Evolutionary conservation across 1,140 invertebrate genomes (phyloP), one percentile per base, ranked within the genome.

Genomic region (Lanistes nyassanus): DNA sequence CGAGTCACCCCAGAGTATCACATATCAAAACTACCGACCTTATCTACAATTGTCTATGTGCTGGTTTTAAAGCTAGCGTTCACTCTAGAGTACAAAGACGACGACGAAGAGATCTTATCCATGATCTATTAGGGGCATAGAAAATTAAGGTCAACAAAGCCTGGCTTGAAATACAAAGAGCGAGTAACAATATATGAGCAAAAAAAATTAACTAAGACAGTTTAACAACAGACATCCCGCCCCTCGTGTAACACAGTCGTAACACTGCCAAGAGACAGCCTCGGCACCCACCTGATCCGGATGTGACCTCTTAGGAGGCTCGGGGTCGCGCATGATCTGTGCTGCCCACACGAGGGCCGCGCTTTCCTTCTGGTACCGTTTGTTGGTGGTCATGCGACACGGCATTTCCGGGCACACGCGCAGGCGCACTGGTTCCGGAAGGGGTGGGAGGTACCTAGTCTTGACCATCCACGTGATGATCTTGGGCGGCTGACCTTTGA

Each of bases 321-420:
- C 39, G 23, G 58, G 56, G 3, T 74, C 60, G n/a, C 56, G 37
- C 58, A 65, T 74, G 37, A 74, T 74, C 58, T 74, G 58, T 29
- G n/a, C 71, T 58, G 69, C 69, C 69, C 69, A 71, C 51, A 71
- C 19, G n/a, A 71, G 34, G 55, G 69, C 69, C 21, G 69, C 47
- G 55, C 69, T 71, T 11, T 71, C 7, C 0, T 71, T 31, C 34
- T 36, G 29, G 51, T 71, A 71, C 53, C 16, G 3, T n/a, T 36
- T 4, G 34, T 71, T 71, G 51, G 69, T 71, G 51, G 69, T 71
- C 69, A 71, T 53, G 3, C 51, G 69, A 21, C 69, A 71, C 51
- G 69, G 69, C 69, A 71, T 71, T 71, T 71, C 69, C 69, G 69
- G 69, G 69, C 69, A 71, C 29, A 71, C 29, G 53, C 69, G 69